Base-by-base conservation (phyloP, 92 coral and sea anemone genomes). In the Paramuricea clavata region DNA sequence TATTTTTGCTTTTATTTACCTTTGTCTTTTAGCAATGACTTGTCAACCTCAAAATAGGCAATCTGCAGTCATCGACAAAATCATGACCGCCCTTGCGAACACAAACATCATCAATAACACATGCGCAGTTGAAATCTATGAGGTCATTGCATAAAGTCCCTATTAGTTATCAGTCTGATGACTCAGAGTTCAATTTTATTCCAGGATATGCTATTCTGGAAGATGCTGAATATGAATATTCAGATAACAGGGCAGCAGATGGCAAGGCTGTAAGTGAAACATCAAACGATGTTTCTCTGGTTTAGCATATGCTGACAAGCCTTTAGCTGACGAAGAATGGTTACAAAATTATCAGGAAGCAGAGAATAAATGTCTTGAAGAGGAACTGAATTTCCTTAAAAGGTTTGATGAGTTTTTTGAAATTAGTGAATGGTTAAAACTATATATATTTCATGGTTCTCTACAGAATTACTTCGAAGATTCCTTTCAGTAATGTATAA, bases 291-390 rank as follows among this genome's bases (percentile, higher is more conserved):
- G 42, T 36, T 2, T 8, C 42, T 36, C 42, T 36, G 3, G 28
- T 21, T 21, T 21, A 0, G 67, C 67, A 50, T 77, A 77, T 77
- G n/a, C 82, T 27, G 69, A 77, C 5, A 49, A 77, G 42, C 82
- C 47, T 75, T n/a, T n/a, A n/a, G n/a, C n/a, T n/a, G n/a, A n/a
- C n/a, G n/a, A n/a, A n/a, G n/a, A n/a, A n/a, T n/a, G 81, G 81
- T 6, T 34, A 54, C 2, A 19, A 52, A 54, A 50, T 56, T 77
- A 77, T 22, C 54, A 47, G 13, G 13, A 47, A 47, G 13, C 54
- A 47, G 16, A 47, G 54, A 2, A 47, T 33, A 41, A 74, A 28
- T 26, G 52, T 19, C 42, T 12, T 36, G 12, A 30, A 33, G 44
- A 1, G 35, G 5, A 15, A 72, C 12, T 21, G 5, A 25, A 72